These are phyloP conservation scores for Equus quagga DNA, from an alignment of 2,113 vertebrate species.

Conservation along the genomic window DNA sequence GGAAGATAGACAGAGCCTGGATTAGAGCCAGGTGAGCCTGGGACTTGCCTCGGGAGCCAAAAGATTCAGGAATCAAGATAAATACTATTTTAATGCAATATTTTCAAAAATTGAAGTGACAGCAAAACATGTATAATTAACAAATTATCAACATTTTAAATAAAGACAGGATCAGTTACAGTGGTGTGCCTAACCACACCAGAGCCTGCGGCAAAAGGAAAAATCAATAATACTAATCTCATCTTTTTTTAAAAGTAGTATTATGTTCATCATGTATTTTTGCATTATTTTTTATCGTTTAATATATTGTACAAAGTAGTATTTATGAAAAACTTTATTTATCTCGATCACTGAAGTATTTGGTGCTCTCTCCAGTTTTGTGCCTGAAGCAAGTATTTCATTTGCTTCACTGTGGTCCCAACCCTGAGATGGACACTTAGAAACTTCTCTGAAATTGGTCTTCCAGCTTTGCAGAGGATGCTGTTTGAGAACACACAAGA, in stretches of 20 bases:
- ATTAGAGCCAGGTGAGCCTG: neutral
- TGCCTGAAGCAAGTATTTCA: neutral
- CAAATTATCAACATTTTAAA: neutral
- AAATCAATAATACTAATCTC: neutral
- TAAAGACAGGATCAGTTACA: neutral
- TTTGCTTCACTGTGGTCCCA: neutral
- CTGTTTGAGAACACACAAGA: neutral
- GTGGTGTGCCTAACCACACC: fast-evolving
- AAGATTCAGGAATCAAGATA: neutral
- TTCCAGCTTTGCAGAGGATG: neutral
- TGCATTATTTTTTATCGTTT: neutral
- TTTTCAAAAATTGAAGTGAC: neutral
- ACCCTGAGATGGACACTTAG: neutral
- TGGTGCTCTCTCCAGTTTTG: neutral
- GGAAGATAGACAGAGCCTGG: neutral
- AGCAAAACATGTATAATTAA: neutral
- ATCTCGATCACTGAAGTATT: neutral
- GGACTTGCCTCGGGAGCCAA: neutral
- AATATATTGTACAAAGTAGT: neutral
- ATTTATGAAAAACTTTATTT: neutral
- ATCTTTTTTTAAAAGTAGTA: neutral
- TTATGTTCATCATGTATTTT: neutral
- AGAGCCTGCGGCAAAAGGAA: neutral
- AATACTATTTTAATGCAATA: neutral
- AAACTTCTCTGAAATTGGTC: neutral